Base-by-base conservation (phyloP, 1,140 invertebrate genomes). In the Laupala kohalensis region DNA sequence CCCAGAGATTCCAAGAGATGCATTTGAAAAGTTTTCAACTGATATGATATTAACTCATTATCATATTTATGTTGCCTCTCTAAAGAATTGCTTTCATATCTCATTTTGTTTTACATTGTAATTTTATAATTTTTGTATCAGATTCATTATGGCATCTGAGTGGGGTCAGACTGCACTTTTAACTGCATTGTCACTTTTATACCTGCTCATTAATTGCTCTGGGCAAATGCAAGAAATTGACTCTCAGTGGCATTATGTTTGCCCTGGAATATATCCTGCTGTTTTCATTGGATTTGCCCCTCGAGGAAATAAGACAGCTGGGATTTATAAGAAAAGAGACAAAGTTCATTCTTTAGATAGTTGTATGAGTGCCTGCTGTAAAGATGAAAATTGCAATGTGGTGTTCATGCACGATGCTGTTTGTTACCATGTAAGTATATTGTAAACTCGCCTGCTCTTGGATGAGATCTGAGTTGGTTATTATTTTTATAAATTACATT, bases 291-390 rank as follows among this genome's bases (percentile, higher is more conserved):
- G 79, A 72, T 82, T 78, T 66, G 78, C 78, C 2, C 84, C 83
- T 24, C 75, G 71, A 71, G 87, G 86, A 53, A 89, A 88, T 76
- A 75, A 85, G 69, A 84, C 86, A 67, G 83, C 84, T 69, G 88
- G 87, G 13, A 84, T 83, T 68, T 90, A 84, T 74, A 84, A 82
- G 30, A 85, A 87, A 75, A 84, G 86, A 71, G 77, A 80, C 23
- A 81, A 83, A 30, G 76, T 86, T 6, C 83, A 79, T 66, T 83
- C 82, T 19, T 77, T 89, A 5, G 84, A 85, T 69, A 81, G 86
- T 66, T 95, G 93, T 79, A 84, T 92, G 4, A 81, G 85, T 74
- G 82, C 84, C 37, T 95, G 93, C 77, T 95, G 93, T 78, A 78
- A 80, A 0, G 82, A 86, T 62, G 79, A 83, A 0, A 75, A 78